phyloP scores from a whole-genome alignment of 2,113 vertebrate species.

The Nycticebus coucang region DNA sequence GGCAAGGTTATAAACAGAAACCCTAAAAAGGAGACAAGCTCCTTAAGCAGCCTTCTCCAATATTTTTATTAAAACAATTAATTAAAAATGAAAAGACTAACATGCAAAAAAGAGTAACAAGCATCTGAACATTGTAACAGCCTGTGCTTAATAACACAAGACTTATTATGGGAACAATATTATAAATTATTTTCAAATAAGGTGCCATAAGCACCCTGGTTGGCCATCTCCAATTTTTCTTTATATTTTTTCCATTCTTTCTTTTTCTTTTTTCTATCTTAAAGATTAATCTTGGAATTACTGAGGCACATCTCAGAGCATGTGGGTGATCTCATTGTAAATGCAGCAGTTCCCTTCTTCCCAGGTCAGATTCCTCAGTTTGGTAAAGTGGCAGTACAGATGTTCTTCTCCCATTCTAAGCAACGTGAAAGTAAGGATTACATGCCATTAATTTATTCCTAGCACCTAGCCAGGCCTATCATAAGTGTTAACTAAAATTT shows the following conservation, averaged over 20 bases:
- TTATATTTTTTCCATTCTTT: not conserved
- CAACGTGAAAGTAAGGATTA: not conserved
- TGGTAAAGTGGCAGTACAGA: not conserved
- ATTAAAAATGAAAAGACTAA: not conserved
- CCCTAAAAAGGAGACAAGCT: not conserved
- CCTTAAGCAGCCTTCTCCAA: not conserved
- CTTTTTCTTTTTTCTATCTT: not conserved
- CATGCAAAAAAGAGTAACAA: not conserved
- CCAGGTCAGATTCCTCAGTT: not conserved
- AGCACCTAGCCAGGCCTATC: not conserved
- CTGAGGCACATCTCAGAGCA: not conserved
- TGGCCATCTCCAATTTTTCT: not conserved
- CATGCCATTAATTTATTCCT: not conserved
- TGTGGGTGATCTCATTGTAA: not conserved
- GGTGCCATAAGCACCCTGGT: not conserved
- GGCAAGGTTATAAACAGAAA: accelerated
- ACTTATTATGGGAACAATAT: not conserved
- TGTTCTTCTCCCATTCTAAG: not conserved
- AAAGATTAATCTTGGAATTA: not conserved
- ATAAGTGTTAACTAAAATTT: not conserved
- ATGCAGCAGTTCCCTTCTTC: not conserved
- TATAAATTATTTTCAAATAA: not conserved
- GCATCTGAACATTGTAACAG: not conserved
- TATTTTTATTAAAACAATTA: not conserved
- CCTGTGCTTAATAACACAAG: not conserved